phyloP scores from a whole-genome alignment of 2,888 invertebrate genomes.

The Nemotelus nigrinus region DNA sequence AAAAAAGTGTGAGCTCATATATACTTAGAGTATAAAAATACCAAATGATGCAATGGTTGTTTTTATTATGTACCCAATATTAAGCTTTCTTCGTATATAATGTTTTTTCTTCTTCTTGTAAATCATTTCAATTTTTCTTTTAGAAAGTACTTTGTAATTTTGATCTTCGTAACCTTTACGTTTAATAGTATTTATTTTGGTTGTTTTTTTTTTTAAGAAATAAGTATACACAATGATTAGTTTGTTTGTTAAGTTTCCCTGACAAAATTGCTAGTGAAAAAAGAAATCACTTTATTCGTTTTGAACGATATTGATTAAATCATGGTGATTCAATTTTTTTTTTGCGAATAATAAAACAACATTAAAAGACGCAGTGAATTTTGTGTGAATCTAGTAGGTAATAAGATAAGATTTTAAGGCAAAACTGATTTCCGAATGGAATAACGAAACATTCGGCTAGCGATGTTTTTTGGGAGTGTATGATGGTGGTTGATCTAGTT shows the following conservation, averaged over 20 bases:
- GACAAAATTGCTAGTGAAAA: too few relatives aligned
- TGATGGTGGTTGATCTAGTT: slow-evolving; percentile 5
- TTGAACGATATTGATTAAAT: too few relatives aligned
- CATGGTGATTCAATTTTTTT: too few relatives aligned
- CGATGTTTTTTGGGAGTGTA: background rate
- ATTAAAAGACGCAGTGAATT: too few relatives aligned
- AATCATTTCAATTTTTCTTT: slow-evolving; percentile 4
- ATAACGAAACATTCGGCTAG: too few relatives aligned
- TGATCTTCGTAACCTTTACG: background rate
- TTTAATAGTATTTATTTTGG: background rate
- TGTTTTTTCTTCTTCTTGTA: slow-evolving; percentile 10
- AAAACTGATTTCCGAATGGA: too few relatives aligned
- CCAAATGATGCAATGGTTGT: slow-evolving; percentile 39
- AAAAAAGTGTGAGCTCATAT: slow-evolving; percentile 44
- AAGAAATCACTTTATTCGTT: too few relatives aligned
- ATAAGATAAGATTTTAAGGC: too few relatives aligned
- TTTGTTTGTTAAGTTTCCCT: too few relatives aligned
- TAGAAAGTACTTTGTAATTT: slow-evolving; percentile 17
- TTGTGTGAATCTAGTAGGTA: too few relatives aligned
- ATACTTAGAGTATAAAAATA: slow-evolving; percentile 43
- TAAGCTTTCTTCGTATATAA: slow-evolving; percentile 26
- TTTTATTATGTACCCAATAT: slow-evolving; percentile 21
- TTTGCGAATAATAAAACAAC: too few relatives aligned
- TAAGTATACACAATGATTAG: too few relatives aligned
- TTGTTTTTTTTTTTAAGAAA: background rate